Evolutionary conservation across 1,140 invertebrate genomes (phyloP), one percentile per base, ranked within the genome.

Genomic region (Drosophila miranda): DNA sequence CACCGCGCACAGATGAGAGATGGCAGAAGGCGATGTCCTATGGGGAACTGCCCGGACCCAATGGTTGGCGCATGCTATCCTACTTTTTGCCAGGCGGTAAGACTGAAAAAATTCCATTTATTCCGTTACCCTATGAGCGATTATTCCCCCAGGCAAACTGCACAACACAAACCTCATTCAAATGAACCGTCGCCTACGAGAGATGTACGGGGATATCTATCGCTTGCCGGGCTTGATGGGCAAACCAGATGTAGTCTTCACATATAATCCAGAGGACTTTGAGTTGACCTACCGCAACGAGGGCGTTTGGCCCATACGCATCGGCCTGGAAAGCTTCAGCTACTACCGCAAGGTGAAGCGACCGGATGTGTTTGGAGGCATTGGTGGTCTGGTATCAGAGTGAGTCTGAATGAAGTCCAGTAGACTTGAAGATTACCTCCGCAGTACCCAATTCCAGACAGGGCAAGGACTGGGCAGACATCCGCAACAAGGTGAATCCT

Each of bases 251-350:
- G 56, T 71, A 3, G 79, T 87, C 16, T 89, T 89, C 34, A 90
- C 75, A 1, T 88, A 88, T 16, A 88, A 90, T 41, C 77, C 82
- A 0, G 34, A 70, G 0, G 90, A 91, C 52, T 75, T 90, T 53
- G 89, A 81, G 41, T 6, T 58, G 19, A 81, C 87, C 38, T 89
- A 88, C 30, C 75, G 89, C 30, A 78, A 84, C 43, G 89, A 90
- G 14, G 91, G 91, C 14, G 6, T 83, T 21, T 91, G 91, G 91
- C 91, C 91, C 13, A 74, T 78, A 41, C 78, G 89, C 7, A 62
- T 74, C 4, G 83, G 83, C 1, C 54, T 90, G 4, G 76, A 89
- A 34, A 89, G 69, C 26, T 83, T 90, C 3, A 70, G 61, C 5
- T 82, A 90, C 19, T 90, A 89, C 66, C 83, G 89, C 2, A 78